Conservation (phyloP, 1,140 invertebrate genomes). For the Calosoma granatense region DNA sequence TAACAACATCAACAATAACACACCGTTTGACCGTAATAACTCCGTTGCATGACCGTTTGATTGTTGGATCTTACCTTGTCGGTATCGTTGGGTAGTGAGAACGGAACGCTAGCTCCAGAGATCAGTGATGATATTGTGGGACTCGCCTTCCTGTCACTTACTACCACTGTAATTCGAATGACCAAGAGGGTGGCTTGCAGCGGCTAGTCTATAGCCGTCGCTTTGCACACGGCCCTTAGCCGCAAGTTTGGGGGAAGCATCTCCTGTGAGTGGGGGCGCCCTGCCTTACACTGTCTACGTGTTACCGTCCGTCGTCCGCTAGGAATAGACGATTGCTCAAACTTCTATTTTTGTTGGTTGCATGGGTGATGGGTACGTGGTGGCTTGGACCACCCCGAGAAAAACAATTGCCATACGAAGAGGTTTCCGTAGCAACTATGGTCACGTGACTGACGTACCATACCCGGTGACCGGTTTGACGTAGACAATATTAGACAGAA, state of each 20-base stretch:
- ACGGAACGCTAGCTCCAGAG: conserved; percentile 24
- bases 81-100: conserved; percentile 29
- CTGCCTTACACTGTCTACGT: conserved; percentile 11
- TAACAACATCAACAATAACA: too few relatives aligned
- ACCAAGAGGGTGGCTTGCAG: conserved; percentile 15
- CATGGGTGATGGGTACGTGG: conserved; percentile 20
- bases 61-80: conserved; percentile 26
- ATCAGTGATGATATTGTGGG: conserved; percentile 14
- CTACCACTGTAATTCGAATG: conserved; percentile 36
- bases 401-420: neutral
- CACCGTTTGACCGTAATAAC: too few relatives aligned
- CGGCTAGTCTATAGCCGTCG: conserved; percentile 32
- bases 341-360: conserved; percentile 29
- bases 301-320: conserved; percentile 13
- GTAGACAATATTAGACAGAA: too few relatives aligned
- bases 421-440: neutral
- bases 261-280: conserved; percentile 19
- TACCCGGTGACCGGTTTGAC: neutral
- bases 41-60: too few relatives aligned
- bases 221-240: conserved; percentile 34
- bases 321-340: conserved; percentile 26
- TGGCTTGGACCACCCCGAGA: neutral
- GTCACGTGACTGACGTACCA: neutral
- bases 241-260: neutral
- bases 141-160: conserved; percentile 31